These are phyloP conservation scores for Chelonia mydas DNA, from an alignment of 2,797 vertebrate species.

Conservation along the genomic window DNA sequence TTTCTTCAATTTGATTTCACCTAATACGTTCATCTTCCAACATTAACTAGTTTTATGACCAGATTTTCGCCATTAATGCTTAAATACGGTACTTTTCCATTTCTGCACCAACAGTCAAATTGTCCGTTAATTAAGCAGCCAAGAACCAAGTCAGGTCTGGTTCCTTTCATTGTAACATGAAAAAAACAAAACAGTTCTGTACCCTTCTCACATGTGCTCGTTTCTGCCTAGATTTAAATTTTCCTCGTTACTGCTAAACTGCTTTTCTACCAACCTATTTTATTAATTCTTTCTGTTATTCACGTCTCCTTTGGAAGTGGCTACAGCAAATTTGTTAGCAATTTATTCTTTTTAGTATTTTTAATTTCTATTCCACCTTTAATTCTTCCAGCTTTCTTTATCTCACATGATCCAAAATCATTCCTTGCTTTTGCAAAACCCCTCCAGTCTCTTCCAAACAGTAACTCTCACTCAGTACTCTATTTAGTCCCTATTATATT, in stretches of 20 bases:
- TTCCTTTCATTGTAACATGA: neutral
- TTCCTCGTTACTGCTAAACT: neutral
- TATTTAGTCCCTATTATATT: neutral
- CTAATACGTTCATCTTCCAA: neutral
- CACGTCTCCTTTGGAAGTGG: too few species aligned
- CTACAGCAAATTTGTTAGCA: neutral
- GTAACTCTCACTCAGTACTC: neutral
- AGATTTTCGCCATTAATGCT: neutral
- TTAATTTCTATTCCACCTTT: neutral
- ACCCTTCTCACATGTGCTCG: neutral
- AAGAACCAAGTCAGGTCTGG: neutral
- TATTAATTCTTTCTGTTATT: neutral
- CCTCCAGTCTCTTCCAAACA: neutral
- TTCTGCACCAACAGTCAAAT: neutral
- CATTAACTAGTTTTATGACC: neutral
- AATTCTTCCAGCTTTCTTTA: neutral
- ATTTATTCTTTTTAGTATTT: neutral
- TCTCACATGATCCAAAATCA: accelerated
- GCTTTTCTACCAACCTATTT: neutral
- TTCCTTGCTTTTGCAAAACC: neutral
- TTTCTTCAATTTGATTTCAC: neutral
- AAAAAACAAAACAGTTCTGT: neutral
- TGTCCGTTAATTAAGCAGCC: neutral
- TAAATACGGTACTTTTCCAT: neutral
- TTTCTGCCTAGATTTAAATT: neutral